Base-by-base conservation (phyloP, 2,797 vertebrate genomes). In the Hylomyscus alleni region DNA sequence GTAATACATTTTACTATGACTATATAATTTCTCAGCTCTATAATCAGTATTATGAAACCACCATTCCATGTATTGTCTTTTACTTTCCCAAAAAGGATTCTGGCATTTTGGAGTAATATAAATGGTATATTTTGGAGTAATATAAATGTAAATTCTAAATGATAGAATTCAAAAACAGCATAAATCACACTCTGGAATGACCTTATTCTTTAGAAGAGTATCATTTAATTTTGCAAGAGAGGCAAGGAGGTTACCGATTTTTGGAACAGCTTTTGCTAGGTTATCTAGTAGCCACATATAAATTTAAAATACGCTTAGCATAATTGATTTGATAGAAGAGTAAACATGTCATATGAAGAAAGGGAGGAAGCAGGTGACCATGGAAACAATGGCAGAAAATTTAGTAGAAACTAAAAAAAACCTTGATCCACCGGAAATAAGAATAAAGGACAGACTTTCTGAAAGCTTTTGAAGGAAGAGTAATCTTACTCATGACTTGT, bases 91-190 rank as follows among this genome's bases (percentile, higher is more conserved):
- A 56, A 2, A 81, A 52, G 14, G 6, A 82, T 77, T 69, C 44
- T 52, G 47, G 19, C 19, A 80, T 80, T 75, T 78, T 80, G 26
- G 26, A 72, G 6, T 84, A 95, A 47, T 50, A 2, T 29, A 56
- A 95, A 47, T 50, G 3, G n/a, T n/a, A n/a, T n/a, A 80, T 80
- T 75, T 78, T 80, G 26, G 26, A 72, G 6, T 84, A 95, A 47
- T 50, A 2, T 29, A 56, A 95, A 47, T 50, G 3, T 29, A 56
- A 14, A 78, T 26, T 47, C 52, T 89, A 76, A 94, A 85, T 40
- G 56, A 31, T n/a, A 47, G 50, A 20, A 17, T 26, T 40, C 24
- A 67, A 75, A 90, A 87, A 26, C 60, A 22, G 8, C 14, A 81
- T 5, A 31, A 6, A 93, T n/a, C 62, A 86, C 73, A 75, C 67